These are phyloP conservation scores for Monochamus alternatus DNA, from an alignment of 2,888 invertebrate species.

Conservation along the genomic window DNA sequence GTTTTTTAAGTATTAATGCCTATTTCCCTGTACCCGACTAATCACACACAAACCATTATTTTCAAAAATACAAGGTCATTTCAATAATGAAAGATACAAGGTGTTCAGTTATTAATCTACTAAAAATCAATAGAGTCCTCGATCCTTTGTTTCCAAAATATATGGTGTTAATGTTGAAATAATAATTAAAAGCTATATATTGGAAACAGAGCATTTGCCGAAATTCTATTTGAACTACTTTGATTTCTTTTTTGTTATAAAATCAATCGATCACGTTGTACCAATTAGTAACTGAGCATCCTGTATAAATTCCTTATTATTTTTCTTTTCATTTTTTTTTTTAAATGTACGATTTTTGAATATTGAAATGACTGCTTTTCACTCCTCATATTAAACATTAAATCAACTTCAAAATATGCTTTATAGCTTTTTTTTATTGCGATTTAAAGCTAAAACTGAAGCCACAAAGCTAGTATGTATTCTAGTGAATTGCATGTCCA, in stretches of 20 bases:
- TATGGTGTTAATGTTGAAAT: too few species aligned
- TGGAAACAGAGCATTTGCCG: too few species aligned
- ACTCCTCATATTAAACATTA: slow-evolving; percentile 23
- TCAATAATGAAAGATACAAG: slow-evolving; percentile 37
- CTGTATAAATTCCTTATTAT: not conserved
- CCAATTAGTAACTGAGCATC: too few species aligned
- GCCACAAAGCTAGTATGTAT: slow-evolving; percentile 42
- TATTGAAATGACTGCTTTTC: slow-evolving; percentile 34
- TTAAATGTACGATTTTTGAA: not conserved
- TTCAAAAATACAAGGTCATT: slow-evolving; percentile 33
- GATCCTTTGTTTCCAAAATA: too few species aligned
- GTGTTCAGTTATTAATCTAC: too few species aligned
- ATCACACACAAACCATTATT: slow-evolving; percentile 38
- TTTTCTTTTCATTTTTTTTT: not conserved
- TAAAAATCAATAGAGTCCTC: not conserved
- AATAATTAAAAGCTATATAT: too few species aligned
- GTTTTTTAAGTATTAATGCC: slow-evolving; percentile 52
- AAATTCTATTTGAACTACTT: too few species aligned
- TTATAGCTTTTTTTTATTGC: slow-evolving; percentile 32
- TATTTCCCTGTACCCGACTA: slow-evolving; percentile 45
- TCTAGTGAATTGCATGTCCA: slow-evolving; percentile 33
- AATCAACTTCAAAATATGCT: slow-evolving; percentile 17
- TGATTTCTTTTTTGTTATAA: too few species aligned
- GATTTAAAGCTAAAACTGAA: slow-evolving; percentile 38
- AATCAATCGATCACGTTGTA: too few species aligned